phyloP scores from a whole-genome alignment of 1,140 invertebrate species.

The Bacillus rossius region DNA sequence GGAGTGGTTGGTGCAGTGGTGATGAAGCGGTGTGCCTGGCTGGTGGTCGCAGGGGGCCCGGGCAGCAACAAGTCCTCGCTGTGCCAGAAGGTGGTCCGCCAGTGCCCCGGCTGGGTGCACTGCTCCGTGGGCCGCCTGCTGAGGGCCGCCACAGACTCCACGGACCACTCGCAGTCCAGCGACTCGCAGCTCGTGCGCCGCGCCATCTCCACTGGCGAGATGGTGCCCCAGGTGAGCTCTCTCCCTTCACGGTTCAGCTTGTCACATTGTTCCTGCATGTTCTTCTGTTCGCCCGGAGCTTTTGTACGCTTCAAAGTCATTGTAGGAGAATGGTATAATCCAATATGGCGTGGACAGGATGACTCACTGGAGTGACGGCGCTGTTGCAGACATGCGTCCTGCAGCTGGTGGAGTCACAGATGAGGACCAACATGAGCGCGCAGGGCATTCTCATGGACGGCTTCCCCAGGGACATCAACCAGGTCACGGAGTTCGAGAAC shows the following conservation, averaged over 20 bases:
- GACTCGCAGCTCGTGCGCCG: slow-evolving; percentile 51
- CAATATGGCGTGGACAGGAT: no score
- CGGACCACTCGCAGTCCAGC: slow-evolving; percentile 46
- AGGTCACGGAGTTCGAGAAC: slow-evolving; percentile 77
- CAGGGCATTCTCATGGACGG: slow-evolving; percentile 83
- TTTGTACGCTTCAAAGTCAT: no score
- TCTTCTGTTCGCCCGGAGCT: no score
- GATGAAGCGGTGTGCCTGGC: no score
- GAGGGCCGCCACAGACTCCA: slow-evolving; percentile 53
- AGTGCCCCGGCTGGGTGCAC: slow-evolving; percentile 66
- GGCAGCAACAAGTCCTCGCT: slow-evolving; percentile 70
- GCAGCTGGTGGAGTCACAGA: slow-evolving; percentile 57
- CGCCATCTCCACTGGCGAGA: slow-evolving; percentile 73
- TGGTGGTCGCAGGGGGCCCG: slow-evolving; percentile 64
- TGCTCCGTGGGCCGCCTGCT: slow-evolving; percentile 66
- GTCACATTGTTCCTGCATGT: no score
- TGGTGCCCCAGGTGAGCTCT: slow-evolving; percentile 59
- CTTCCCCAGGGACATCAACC: slow-evolving; percentile 79
- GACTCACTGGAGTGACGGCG: no score
- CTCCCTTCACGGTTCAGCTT: no score
- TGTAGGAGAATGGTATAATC: no score
- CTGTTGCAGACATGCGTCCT: slow-evolving; percentile 40
- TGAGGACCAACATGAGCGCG: slow-evolving; percentile 47
- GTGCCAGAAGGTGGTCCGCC: slow-evolving; percentile 58
- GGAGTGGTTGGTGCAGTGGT: no score